Evolutionary conservation across 2,888 invertebrate species (phyloP).

Genomic region (Agrilus cyanescens): DNA sequence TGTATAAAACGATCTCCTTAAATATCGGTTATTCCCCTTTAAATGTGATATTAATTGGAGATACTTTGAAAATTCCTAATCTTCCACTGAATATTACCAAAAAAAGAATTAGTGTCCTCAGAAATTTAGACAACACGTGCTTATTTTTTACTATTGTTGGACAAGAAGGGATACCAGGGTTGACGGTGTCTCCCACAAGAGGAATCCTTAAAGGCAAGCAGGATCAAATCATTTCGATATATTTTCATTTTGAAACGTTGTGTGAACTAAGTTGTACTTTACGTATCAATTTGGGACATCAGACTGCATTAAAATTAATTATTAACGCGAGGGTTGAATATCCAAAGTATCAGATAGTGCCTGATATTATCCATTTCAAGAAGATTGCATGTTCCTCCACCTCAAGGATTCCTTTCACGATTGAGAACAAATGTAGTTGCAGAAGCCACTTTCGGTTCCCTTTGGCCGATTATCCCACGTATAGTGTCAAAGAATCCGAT

Average conservation of each 20-base stretch:
- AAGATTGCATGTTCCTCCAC: constrained; percentile 33
- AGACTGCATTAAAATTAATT: constrained; percentile 35
- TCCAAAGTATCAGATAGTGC: constrained; percentile 40
- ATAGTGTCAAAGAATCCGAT: constrained; percentile 22
- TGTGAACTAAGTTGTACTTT: constrained; percentile 11
- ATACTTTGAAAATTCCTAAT: constrained; percentile 13
- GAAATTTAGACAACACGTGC: constrained; percentile 7
- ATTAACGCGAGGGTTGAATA: constrained; percentile 40
- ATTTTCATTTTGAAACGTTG: constrained; percentile 8
- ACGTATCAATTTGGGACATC: constrained; percentile 22
- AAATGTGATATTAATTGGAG: too few species aligned
- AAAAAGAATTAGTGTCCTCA: constrained; percentile 11
- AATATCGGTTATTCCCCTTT: too few species aligned
- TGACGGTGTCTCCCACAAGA: constrained; percentile 19
- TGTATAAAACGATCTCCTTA: too few species aligned
- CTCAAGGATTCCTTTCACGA: constrained; percentile 22
- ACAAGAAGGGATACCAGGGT: constrained; percentile 15
- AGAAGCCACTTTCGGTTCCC: constrained; percentile 23
- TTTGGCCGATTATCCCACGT: constrained; percentile 30
- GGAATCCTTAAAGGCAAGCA: constrained; percentile 19
- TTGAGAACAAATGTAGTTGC: constrained; percentile 26
- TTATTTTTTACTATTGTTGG: constrained; percentile 16
- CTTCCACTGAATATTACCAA: constrained; percentile 31
- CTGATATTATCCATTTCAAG: constrained; percentile 39
- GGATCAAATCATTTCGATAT: constrained; percentile 20